Conservation (phyloP, 2,888 invertebrate genomes). For the Apodemia duryi region DNA sequence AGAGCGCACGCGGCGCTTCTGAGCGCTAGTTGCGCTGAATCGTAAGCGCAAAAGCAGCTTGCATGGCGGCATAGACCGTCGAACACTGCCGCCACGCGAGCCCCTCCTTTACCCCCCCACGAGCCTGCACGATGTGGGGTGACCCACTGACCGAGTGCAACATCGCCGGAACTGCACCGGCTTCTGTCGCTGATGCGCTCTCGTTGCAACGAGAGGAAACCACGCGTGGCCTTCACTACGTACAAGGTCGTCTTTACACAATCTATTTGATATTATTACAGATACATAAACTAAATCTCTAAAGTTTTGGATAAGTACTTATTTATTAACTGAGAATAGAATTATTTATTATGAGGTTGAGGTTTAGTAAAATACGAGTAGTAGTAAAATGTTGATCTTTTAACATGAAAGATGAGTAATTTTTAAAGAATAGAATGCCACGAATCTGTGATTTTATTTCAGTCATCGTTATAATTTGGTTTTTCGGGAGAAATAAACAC, state of each 20-base stretch:
- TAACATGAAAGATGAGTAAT: no score
- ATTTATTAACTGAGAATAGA: no score
- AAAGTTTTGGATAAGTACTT: no score
- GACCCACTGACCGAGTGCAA: slow-evolving; percentile 77
- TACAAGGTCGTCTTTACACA: slow-evolving; percentile 53
- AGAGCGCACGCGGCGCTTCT: slow-evolving; percentile 43
- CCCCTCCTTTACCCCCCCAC: slow-evolving; percentile 30
- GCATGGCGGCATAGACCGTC: slow-evolving; percentile 43
- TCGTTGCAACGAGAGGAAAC: slow-evolving; percentile 64
- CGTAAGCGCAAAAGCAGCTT: slow-evolving; percentile 40
- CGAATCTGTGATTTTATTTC: no score
- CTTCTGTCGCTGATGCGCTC: slow-evolving; percentile 52
- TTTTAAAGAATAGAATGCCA: no score
- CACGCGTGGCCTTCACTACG: slow-evolving; percentile 64
- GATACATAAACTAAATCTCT: no score
- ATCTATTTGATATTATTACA: neutral
- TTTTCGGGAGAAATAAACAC: no score
- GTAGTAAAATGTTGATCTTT: no score
- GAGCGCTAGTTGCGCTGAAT: slow-evolving; percentile 50
- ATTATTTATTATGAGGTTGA: no score
- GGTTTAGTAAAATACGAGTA: no score
- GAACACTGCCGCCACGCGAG: slow-evolving; percentile 32
- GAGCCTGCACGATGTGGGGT: slow-evolving; percentile 37
- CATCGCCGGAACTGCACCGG: slow-evolving; percentile 69
- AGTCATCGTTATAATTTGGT: no score